phyloP scores from a whole-genome alignment of 2,888 invertebrate genomes.

The Eupithecia insigniata region DNA sequence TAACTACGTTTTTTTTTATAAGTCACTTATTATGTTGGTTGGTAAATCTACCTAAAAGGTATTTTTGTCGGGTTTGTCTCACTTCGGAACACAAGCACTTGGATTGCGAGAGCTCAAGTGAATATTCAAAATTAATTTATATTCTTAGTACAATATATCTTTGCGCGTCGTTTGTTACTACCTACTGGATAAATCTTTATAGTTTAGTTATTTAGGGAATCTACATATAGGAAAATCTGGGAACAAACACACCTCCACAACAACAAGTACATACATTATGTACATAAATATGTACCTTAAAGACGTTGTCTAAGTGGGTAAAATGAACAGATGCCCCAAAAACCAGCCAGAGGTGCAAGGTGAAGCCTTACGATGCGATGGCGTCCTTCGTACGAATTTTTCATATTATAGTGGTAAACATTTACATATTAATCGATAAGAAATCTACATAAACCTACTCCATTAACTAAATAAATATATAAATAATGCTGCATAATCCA shows the following conservation, averaged over 20 bases:
- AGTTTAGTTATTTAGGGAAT: background rate
- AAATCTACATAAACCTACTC: background rate
- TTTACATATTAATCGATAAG: background rate
- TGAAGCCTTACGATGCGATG: constrained; percentile 58
- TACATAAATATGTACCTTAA: background rate
- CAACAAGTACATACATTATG: background rate
- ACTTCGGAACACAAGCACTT: too few species aligned
- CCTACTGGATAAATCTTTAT: too few species aligned
- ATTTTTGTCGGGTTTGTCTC: too few species aligned
- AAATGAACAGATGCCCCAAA: constrained; percentile 54
- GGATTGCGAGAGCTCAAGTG: too few species aligned
- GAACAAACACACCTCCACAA: background rate
- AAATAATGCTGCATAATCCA: too few species aligned
- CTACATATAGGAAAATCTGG: background rate
- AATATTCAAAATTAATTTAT: too few species aligned
- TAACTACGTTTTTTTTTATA: background rate
- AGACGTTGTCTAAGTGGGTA: constrained; percentile 16
- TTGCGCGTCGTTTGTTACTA: too few species aligned
- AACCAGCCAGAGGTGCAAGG: constrained; percentile 50
- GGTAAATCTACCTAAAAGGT: background rate
- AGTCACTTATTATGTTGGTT: background rate
- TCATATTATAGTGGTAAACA: constrained; percentile 51
- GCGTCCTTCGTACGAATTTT: constrained; percentile 47
- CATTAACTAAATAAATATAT: background rate
- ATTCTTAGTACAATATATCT: too few species aligned